A percentile compares a stretch with the other conserved stretches of the same genome.
phyloP scores from a whole-genome alignment of 2,797 vertebrate species.

The Pempheris klunzingeri region DNA sequence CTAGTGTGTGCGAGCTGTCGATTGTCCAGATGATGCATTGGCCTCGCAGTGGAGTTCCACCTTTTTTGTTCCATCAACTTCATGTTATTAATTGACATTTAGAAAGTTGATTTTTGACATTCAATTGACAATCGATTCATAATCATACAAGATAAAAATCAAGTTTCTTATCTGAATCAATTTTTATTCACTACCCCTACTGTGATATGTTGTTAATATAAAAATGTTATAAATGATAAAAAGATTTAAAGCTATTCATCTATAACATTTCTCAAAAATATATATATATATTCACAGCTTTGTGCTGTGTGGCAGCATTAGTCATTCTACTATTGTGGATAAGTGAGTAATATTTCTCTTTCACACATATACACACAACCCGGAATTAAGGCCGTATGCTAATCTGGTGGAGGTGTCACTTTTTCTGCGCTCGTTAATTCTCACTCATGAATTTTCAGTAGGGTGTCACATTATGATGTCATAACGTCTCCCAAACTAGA shows the following conservation, averaged over 20 bases:
- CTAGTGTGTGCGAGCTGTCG: too few relatives aligned
- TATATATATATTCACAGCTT: too few relatives aligned
- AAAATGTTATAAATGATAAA: background rate
- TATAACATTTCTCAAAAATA: background rate
- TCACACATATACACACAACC: constrained; percentile 2
- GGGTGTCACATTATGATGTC: constrained; percentile 19
- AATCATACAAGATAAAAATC: too few relatives aligned
- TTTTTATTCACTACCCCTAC: too few relatives aligned
- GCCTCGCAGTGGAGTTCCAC: too few relatives aligned
- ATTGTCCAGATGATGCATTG: too few relatives aligned
- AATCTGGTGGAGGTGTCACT: constrained; percentile 38
- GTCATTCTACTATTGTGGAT: constrained; percentile 23
- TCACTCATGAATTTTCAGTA: constrained; percentile 38
- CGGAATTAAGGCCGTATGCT: constrained; percentile 38
- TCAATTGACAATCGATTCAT: too few relatives aligned
- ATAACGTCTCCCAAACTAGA: constrained; percentile 6
- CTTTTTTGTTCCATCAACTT: too few relatives aligned
- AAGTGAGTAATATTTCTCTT: constrained; percentile 31
- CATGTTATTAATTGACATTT: too few relatives aligned
- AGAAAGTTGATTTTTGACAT: too few relatives aligned
- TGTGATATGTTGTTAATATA: background rate
- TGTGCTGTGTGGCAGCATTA: constrained; percentile 26
- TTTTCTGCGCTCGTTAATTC: constrained; percentile 41
- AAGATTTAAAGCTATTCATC: background rate
- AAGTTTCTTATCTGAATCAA: too few relatives aligned